A percentile compares a stretch with the other conserved stretches of the same genome.
Evolutionary conservation across 2,888 invertebrate species (phyloP).

Genomic region (Drosophila kanekoi): DNA sequence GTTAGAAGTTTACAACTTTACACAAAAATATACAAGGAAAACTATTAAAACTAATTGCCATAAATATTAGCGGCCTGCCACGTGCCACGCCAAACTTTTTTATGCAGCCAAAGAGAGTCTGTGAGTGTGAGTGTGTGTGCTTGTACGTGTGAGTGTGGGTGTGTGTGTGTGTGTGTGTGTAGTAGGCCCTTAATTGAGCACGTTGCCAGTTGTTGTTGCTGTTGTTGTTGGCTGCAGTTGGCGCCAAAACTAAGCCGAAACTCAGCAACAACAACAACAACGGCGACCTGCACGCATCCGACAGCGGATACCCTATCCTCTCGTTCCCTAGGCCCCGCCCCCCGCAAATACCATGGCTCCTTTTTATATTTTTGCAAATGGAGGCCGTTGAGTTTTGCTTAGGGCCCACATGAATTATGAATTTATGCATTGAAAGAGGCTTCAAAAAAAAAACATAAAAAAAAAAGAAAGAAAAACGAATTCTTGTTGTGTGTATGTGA

Average conservation of each 20-base stretch:
- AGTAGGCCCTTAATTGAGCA: slow-evolving; percentile 69
- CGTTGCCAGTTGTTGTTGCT: slow-evolving; percentile 50
- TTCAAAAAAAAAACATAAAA: slow-evolving; percentile 30
- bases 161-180: slow-evolving; percentile 11
- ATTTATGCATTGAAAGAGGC: slow-evolving; percentile 76
- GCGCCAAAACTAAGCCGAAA: slow-evolving; percentile 47
- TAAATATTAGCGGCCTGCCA: slow-evolving; percentile 76
- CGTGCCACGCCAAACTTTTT: slow-evolving; percentile 60
- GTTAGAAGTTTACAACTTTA: slow-evolving; percentile 59
- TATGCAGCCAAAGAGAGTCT: slow-evolving; percentile 15
- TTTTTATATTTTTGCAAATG: slow-evolving; percentile 50
- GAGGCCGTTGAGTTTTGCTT: slow-evolving; percentile 48
- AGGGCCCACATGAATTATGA: slow-evolving; percentile 73
- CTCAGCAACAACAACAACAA: slow-evolving; percentile 10
- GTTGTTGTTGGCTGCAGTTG: slow-evolving; percentile 41
- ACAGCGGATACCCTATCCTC: slow-evolving; percentile 5
- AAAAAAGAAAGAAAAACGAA: slow-evolving; percentile 20
- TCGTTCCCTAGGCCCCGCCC: no score
- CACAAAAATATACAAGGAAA: slow-evolving; percentile 68
- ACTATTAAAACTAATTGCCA: slow-evolving; percentile 79
- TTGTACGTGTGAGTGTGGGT: slow-evolving; percentile 10
- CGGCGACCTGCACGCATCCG: slow-evolving; percentile 18
- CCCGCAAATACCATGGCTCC: slow-evolving; percentile 6
- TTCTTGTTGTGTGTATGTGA: slow-evolving; percentile 36
- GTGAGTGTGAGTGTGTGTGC: slow-evolving; percentile 14